Evolutionary conservation across 2,113 vertebrate species (phyloP).

Genomic region (Trochalopteron elliotii): DNA sequence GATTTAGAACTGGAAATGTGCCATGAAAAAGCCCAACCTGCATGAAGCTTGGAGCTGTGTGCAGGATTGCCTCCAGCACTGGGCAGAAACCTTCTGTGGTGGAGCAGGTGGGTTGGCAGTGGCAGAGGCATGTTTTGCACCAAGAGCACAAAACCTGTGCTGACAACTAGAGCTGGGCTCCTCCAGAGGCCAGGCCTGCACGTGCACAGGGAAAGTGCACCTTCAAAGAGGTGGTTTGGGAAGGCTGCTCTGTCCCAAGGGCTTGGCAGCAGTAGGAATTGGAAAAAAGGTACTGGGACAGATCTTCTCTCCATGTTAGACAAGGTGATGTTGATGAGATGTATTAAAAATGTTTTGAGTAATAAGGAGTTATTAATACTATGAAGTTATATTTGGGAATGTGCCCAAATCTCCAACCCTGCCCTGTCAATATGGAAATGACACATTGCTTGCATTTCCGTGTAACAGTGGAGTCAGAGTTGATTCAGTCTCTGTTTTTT

Average conservation of each 20-base stretch:
- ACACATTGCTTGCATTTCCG: background rate
- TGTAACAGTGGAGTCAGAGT: rapidly evolving
- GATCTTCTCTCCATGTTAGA: background rate
- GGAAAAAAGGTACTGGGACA: background rate
- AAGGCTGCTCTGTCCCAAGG: background rate
- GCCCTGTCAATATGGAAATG: too few relatives aligned
- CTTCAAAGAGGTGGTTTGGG: background rate
- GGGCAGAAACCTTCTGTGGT: background rate
- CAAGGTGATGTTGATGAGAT: background rate
- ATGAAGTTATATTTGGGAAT: background rate
- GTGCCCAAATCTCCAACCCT: background rate
- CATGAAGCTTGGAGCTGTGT: background rate
- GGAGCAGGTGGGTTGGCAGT: background rate
- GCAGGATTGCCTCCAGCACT: background rate
- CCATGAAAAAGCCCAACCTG: background rate
- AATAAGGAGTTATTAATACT: background rate
- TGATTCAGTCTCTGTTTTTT: background rate
- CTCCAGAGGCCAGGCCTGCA: background rate
- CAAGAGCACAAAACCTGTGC: background rate
- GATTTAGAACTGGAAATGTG: background rate
- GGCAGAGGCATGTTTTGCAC: background rate
- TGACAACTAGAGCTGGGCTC: background rate
- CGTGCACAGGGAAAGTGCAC: rapidly evolving
- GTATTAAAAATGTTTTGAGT: background rate
- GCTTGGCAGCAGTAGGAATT: rapidly evolving